Evolutionary conservation across 2,888 invertebrate genomes (phyloP), one percentile per base, ranked within the genome.

Genomic region (Tineola bisselliella): DNA sequence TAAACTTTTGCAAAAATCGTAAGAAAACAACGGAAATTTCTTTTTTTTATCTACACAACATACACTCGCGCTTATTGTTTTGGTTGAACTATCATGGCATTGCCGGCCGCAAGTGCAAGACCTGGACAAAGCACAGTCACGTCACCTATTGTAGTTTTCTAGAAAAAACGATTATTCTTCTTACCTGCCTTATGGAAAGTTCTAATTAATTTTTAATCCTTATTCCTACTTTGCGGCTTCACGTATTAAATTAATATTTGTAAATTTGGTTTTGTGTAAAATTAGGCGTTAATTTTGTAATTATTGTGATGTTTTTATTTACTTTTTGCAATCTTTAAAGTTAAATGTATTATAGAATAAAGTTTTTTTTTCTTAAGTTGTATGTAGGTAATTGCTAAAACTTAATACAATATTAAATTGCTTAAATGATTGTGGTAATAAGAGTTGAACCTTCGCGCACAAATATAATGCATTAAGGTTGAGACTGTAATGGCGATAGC

Each of bases 171-270:
- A n/a, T n/a, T n/a, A n/a, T n/a, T n/a, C n/a, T n/a, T n/a, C n/a
- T n/a, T n/a, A n/a, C n/a, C n/a, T n/a, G n/a, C n/a, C n/a, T n/a
- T n/a, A n/a, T n/a, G n/a, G n/a, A 66, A 77, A 77, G 75, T 73
- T 75, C 74, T 81, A 79, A 82, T 81, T 81, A 81, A 81, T 80
- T 80, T 81, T 81, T 79, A 82, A 82, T 81, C 80, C 77, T 66
- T 72, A 71, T 75, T 76, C 70, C 67, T 75, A 76, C 76, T 78
- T 77, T 71, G 72, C 71, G 75, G 79, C 75, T 77, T 76, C 72
- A 72, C 71, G 75, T 77, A 78, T 76, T 75, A 78, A 79, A 79
- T 80, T 78, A 65, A 68, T 68, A 69, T 62, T 57, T 13, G 12
- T 60, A 54, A 48, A 58, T 33, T 33, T 58, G 33, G 30, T 17